These are phyloP conservation scores for Dermochelys coriacea DNA, from an alignment of 2,797 vertebrate genomes.

Conservation along the genomic window DNA sequence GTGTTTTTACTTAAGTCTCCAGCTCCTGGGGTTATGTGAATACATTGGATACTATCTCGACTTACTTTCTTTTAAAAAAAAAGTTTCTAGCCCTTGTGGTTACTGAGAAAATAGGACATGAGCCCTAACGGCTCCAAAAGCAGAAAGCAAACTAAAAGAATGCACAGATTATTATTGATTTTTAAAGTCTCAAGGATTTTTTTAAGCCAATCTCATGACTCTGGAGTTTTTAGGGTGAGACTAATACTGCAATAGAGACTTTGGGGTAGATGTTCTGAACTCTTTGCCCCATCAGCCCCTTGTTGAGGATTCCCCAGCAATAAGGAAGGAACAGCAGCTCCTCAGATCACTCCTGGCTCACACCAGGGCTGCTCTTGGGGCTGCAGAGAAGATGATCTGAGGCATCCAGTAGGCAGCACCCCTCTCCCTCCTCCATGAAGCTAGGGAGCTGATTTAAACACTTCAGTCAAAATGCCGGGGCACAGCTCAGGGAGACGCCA, in stretches of 20 bases:
- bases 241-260: neutral
- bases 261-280: neutral
- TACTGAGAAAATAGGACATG: neutral
- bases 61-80: too few species aligned
- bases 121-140: neutral
- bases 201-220: neutral
- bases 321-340: neutral
- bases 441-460: neutral
- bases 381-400: neutral
- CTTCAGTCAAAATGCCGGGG: neutral
- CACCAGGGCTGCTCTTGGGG: neutral
- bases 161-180: neutral
- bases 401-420: neutral
- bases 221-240: neutral
- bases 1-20: neutral
- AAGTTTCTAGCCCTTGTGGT: neutral
- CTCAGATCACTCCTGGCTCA: neutral
- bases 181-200: neutral
- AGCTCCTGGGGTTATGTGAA: neutral
- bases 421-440: neutral
- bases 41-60: fast-evolving
- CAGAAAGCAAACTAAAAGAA: neutral
- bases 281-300: fast-evolving
- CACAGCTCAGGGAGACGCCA: neutral
- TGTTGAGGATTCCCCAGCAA: neutral